Evolutionary conservation across 2,888 invertebrate species (phyloP), one percentile per base, ranked within the genome.

Genomic region (Caenorhabditis sinica): DNA sequence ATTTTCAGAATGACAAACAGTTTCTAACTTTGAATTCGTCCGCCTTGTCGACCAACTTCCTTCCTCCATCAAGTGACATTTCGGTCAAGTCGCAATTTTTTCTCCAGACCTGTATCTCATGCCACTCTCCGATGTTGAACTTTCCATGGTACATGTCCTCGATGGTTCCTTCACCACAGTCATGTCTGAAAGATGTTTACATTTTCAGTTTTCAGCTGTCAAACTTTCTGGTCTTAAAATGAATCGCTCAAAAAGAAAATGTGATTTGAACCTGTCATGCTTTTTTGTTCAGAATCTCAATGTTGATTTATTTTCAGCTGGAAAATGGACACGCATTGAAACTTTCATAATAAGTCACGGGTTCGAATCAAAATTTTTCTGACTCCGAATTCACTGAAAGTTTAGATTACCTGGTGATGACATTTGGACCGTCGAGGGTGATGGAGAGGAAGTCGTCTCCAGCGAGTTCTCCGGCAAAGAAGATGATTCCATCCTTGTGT

Each of bases 121-220:
- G 89, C 89, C 89, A 89, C 43, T 85, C 83, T 51, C 83, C 84
- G n/a, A 82, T 53, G 8, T 61, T 80, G 65, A 89, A 89, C 30
- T 87, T 86, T 53, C 89, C 89, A 30, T 85, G 84, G 73, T 89
- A 89, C 72, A 87, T 83, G 43, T 89, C 89, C 61, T 89, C 87
- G 36, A 87, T 86, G 1, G 87, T 86, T 56, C 89, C 89, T 63
- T 89, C 89, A 28, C 89, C 89, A 63, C 89, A 89, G 51, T 89
- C 88, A 43, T 86, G 87, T 80, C 89, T 87, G 53, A 20, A 85
- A 53, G n/a, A 13, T 43, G 17, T 49, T 51, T 25, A 15, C 4
- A 20, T 17, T 58, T 45, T 15, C 9, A 43, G 9, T 20, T 28
- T 20, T 17, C 13, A 30, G 58, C 79, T 49, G 49, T 5, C n/a